Percentiles rank a stretch among this genome's conserved stretches.
Conservation (phyloP, 2,888 invertebrate genomes). For the Conus canariensis region DNA sequence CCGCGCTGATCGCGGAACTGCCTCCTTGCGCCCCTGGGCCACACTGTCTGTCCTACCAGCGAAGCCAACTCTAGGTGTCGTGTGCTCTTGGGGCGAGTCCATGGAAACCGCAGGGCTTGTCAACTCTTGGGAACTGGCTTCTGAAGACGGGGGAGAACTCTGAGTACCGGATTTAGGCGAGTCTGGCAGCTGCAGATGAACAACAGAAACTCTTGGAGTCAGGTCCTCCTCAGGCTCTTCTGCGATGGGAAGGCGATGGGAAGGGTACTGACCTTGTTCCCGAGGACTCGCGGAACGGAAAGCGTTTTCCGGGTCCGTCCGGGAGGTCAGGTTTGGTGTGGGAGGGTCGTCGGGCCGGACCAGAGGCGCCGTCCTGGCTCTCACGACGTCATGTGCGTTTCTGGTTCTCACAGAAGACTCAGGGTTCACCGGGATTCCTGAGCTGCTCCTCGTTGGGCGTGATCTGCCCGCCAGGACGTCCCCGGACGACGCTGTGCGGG, state of each 20-base stretch:
- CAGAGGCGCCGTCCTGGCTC: conserved; percentile 9
- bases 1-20: neutral
- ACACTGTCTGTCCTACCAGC: neutral
- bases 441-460: neutral
- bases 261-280: neutral
- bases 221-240: neutral
- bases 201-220: conserved; percentile 27
- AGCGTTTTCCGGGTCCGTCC: neutral
- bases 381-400: neutral
- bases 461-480: neutral
- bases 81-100: neutral
- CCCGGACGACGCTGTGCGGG: neutral
- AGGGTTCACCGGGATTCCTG: neutral
- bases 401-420: neutral
- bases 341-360: neutral
- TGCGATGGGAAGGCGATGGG: neutral
- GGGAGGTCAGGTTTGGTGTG: neutral
- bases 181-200: conserved; percentile 37
- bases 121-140: too few relatives aligned
- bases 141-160: neutral
- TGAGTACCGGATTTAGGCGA: neutral
- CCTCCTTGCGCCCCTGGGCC: neutral
- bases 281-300: neutral
- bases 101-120: too few relatives aligned
- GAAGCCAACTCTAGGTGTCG: neutral